Conservation (phyloP, 1,140 invertebrate genomes). For the Xylocopa sonorina region DNA sequence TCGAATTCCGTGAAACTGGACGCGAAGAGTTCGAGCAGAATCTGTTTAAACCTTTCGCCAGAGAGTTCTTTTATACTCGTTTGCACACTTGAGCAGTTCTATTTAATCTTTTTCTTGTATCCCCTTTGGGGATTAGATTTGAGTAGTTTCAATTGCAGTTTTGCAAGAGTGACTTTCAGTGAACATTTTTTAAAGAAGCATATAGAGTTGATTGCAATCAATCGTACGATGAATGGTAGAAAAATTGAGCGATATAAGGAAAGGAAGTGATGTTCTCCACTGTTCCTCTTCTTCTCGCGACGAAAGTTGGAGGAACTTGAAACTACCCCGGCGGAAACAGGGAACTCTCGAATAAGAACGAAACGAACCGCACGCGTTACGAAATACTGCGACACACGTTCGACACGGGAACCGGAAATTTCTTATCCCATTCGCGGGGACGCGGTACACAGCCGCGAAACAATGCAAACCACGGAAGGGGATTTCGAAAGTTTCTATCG, state of each 20-base stretch:
- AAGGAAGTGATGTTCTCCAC: not conserved
- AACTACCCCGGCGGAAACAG: not conserved
- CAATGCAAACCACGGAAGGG: not conserved
- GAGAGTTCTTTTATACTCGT: too few relatives aligned
- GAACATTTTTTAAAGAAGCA: too few relatives aligned
- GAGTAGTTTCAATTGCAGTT: too few relatives aligned
- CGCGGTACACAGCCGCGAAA: not conserved
- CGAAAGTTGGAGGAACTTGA: not conserved
- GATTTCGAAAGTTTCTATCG: slow-evolving; percentile 39
- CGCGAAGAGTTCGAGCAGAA: too few relatives aligned
- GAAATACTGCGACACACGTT: not conserved
- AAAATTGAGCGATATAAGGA: not conserved
- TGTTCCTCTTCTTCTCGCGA: not conserved
- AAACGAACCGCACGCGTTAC: not conserved
- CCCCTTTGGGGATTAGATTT: too few relatives aligned
- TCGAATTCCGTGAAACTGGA: too few relatives aligned
- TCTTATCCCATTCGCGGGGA: not conserved
- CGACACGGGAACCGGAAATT: not conserved
- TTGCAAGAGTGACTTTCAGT: too few relatives aligned
- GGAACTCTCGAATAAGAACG: not conserved
- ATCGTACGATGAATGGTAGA: too few relatives aligned
- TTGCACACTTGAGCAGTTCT: too few relatives aligned
- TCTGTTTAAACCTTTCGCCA: too few relatives aligned
- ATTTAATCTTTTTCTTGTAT: too few relatives aligned
- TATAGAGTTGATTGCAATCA: too few relatives aligned